phyloP scores from a whole-genome alignment of 2,797 vertebrate species.

The Girardinus metallicus region DNA sequence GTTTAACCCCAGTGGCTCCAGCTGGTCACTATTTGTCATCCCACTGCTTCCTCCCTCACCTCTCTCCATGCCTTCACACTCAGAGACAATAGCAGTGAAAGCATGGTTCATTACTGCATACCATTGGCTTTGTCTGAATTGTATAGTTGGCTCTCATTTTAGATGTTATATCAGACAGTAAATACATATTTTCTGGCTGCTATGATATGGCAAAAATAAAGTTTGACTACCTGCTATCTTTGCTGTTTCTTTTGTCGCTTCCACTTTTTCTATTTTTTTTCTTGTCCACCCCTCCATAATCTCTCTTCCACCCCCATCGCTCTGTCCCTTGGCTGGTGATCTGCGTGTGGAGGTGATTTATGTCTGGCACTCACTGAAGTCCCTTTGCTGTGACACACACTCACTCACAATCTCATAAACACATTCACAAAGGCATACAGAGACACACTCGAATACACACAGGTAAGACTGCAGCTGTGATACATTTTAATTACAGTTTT shows the following conservation, averaged over 20 bases:
- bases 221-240: slow-evolving; percentile 39
- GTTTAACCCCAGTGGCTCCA: slow-evolving; percentile 83
- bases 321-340: slow-evolving; percentile 65
- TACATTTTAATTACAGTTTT: slow-evolving; percentile 98
- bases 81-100: slow-evolving; percentile 44
- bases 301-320: slow-evolving; percentile 54
- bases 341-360: slow-evolving; percentile 85
- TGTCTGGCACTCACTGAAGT: slow-evolving; percentile 84
- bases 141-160: slow-evolving; percentile 18
- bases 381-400: slow-evolving; percentile 71
- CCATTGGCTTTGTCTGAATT: slow-evolving; percentile 45
- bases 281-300: slow-evolving; percentile 53
- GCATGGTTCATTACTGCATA: slow-evolving; percentile 46
- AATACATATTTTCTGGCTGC: slow-evolving; percentile 15
- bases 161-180: slow-evolving; percentile 20
- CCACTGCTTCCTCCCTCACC: slow-evolving; percentile 59
- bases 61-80: slow-evolving; percentile 55
- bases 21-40: slow-evolving; percentile 80
- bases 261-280: slow-evolving; percentile 39
- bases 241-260: slow-evolving; percentile 46
- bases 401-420: slow-evolving; percentile 41
- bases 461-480: slow-evolving; percentile 89
- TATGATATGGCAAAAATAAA: slow-evolving; percentile 17
- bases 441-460: slow-evolving; percentile 59
- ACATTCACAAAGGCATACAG: slow-evolving; percentile 58